Base-by-base conservation (phyloP, 2,888 invertebrate species). In the Lissonota sp. region DNA sequence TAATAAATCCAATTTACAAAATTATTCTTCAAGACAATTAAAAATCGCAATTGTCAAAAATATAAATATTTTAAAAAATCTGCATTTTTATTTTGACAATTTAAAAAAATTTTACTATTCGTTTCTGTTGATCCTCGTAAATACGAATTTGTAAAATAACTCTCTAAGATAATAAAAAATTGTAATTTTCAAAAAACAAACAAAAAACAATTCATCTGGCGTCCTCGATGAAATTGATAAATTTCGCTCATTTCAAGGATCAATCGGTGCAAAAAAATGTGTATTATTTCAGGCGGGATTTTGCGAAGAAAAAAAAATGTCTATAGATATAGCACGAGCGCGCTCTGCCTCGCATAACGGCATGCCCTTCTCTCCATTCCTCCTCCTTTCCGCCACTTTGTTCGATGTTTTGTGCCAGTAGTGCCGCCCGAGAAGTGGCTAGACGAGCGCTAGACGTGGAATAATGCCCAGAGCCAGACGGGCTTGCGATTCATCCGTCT, bases 401-500 rank as follows among this genome's bases (percentile, higher is more conserved):
- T n/a, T 12, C 51, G 10, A n/a, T 12, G n/a, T 14, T 14, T n/a
- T 77, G 67, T 64, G 66, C 70, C 84, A 72, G 83, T 70, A 75
- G 81, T 79, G 80, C 79, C 84, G 83, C 82, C 76, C 73, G 80
- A 69, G 79, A 67, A 76, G 78, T 78, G 90, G 87, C 91, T 91
- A 91, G 91, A 92, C 92, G 87, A 89, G 84, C 90, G 90, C 91
- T 91, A 91, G 92, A 92, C 92, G 90, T 64, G 76, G 74, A 46
- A 80, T 83, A 77, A 84, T 80, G 73, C 79, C 79, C 55, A 62
- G 51, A 62, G 58, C 74, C 74, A 75, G 70, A 78, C 78, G 66
- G 42, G 64, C 60, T 78, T 53, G 12, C 76, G 44, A 51, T 70
- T 64, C 76, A 63, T 14, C 66, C 80, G 55, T 62, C 6, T n/a